Base-by-base conservation (phyloP, 1,140 invertebrate species). In the Pseudoatta argentina region DNA sequence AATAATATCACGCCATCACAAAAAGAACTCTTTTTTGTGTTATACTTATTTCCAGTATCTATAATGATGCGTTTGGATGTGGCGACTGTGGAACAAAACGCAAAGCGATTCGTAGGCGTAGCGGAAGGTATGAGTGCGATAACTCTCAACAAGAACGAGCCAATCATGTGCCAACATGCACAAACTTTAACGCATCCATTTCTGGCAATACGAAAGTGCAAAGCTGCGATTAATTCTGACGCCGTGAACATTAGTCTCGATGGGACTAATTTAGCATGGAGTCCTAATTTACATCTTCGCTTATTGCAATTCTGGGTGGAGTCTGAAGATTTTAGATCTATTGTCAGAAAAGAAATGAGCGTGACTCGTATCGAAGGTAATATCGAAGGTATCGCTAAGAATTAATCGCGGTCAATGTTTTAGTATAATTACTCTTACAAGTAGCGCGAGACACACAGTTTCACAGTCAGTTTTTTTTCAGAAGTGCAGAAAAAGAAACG, bases 1-100 rank as follows among this genome's bases (percentile, higher is more conserved):
- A 34, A 79, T 34, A 34, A 0, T n/a, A 5, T 55, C 34, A n/a
- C 1, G 2, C 16, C 5, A 10, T 3, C 14, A 57, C 6, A 21
- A 55, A n/a, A 24, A 24, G 7, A 55, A 27, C 67, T 66, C 48
- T 67, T 63, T 88, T 30, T 16, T 55, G 87, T 24, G 53, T 85
- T 53, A 53, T 34, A 39, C 81, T n/a, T 34, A 30, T 87, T 88
- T 51, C 79, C 87, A 96, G 96, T 96, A 79, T 96, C 96, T 86
- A 91, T 97, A 64, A 96, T 97, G 94, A 86, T 95, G 16, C 94
- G 96, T 21, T 89, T 97, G 30, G 96, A 97, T 87, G 95, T 95
- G 0, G 95, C 96, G 12, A 95, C 93, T 73, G 87, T 96, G 27
- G 96, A 96, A 57, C 94, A 93, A 76, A 94, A 86, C 87, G 10